Percentiles rank a stretch among this genome's conserved stretches.
These are phyloP conservation scores for Phasia obesa DNA, from an alignment of 2,888 invertebrate species.

Conservation along the genomic window DNA sequence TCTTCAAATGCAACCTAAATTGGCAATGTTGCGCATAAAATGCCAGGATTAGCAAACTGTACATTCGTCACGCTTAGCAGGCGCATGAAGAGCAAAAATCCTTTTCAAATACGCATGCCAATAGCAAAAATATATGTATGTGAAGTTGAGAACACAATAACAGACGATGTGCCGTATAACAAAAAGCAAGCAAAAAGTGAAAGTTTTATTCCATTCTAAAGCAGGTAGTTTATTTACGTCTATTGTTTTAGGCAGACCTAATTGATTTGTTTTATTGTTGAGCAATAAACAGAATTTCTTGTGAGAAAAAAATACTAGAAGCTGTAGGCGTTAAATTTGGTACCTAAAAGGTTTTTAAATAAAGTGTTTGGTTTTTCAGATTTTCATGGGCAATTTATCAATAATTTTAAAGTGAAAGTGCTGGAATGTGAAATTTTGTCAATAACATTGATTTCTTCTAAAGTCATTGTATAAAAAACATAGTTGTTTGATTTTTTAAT, in stretches of 20 bases:
- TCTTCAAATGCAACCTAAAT: background rate
- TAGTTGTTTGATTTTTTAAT: no score
- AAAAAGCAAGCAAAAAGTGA: slow-evolving; percentile 47
- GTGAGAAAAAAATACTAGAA: background rate
- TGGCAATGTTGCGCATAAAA: slow-evolving; percentile 48
- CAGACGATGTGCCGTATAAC: background rate
- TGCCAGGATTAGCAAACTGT: slow-evolving; percentile 1
- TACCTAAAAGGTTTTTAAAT: background rate
- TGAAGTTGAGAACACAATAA: background rate
- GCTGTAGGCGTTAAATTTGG: slow-evolving; percentile 8
- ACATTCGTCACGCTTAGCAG: slow-evolving; percentile 31
- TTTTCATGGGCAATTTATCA: slow-evolving; percentile 36
- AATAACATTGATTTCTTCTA: no score
- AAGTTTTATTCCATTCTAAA: slow-evolving; percentile 31
- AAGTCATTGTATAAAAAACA: no score
- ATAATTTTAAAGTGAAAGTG: slow-evolving; percentile 47
- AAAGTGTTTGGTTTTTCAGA: background rate
- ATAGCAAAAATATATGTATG: background rate
- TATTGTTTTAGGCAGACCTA: background rate
- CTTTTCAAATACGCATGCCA: slow-evolving; percentile 18
- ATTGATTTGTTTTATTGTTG: slow-evolving; percentile 53
- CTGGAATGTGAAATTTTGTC: background rate
- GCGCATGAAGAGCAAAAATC: background rate
- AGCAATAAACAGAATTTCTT: background rate
- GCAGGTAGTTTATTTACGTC: slow-evolving; percentile 33